phyloP scores from a whole-genome alignment of 2,113 vertebrate species.

The Passer montanus region DNA sequence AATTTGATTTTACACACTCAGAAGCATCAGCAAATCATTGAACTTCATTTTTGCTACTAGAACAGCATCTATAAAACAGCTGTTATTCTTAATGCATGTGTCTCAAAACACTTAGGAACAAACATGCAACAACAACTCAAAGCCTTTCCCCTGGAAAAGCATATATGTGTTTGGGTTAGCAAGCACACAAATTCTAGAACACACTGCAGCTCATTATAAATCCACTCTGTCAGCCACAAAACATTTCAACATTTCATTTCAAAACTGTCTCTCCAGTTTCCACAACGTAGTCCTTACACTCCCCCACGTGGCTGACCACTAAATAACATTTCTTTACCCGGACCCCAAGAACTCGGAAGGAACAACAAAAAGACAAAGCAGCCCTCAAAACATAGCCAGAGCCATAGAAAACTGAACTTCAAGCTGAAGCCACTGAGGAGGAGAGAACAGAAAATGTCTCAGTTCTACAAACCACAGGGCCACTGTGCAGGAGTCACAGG shows the following conservation, averaged over 20 bases:
- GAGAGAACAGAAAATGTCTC: not conserved
- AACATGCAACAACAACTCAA: not conserved
- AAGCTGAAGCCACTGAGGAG: not conserved
- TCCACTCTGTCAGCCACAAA: not conserved
- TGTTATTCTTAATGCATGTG: not conserved
- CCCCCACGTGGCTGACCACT: slow-evolving; percentile 19
- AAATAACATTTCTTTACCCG: not conserved
- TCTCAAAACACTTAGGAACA: not conserved
- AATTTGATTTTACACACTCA: not conserved
- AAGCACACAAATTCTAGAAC: not conserved
- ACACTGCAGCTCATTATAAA: not conserved
- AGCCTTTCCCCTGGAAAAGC: not conserved
- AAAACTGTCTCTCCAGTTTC: not conserved
- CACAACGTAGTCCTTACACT: not conserved
- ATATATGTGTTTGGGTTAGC: not conserved
- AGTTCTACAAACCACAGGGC: not conserved
- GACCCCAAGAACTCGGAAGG: not conserved
- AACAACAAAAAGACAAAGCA: not conserved
- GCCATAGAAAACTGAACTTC: not conserved
- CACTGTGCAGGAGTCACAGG: not conserved
- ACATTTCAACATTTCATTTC: not conserved
- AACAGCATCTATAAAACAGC: not conserved
- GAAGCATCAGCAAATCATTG: fast-evolving
- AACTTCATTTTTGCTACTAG: not conserved
- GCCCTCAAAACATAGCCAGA: not conserved